Percentiles rank a stretch among this genome's conserved stretches.
These are phyloP conservation scores for Thereva nobilitata DNA, from an alignment of 2,888 invertebrate genomes.

Conservation along the genomic window DNA sequence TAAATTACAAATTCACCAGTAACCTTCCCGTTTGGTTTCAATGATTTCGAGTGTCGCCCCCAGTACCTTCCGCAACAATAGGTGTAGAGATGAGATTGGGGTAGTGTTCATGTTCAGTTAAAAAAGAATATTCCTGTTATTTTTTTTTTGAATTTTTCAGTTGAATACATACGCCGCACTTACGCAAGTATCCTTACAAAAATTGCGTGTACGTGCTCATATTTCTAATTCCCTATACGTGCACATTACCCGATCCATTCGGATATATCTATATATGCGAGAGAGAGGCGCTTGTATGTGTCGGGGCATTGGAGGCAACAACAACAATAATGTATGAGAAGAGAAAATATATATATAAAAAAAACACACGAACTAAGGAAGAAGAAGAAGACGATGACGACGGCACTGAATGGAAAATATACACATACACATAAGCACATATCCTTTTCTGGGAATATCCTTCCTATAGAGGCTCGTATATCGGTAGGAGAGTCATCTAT, in stretches of 20 bases:
- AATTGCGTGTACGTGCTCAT: constrained; percentile 38
- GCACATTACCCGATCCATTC: constrained; percentile 23
- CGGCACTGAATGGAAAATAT: constrained; percentile 24
- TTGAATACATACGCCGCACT: constrained; percentile 31
- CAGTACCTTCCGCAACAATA: neutral
- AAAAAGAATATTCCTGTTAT: constrained; percentile 6
- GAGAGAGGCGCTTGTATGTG: constrained; percentile 9
- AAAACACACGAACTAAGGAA: constrained; percentile 5
- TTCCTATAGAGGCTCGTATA: constrained; percentile 34
- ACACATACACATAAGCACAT: constrained; percentile 18
- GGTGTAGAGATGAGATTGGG: neutral
- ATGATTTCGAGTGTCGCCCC: neutral
- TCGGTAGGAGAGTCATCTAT: constrained; percentile 25
- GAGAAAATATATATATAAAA: no score
- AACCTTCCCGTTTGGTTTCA: constrained; percentile 13
- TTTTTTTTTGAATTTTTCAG: constrained; percentile 36
- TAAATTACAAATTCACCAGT: constrained; percentile 34
- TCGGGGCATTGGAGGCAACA: constrained; percentile 23
- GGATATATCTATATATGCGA: constrained; percentile 7
- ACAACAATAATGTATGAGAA: constrained; percentile 12
- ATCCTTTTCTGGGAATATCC: constrained; percentile 35
- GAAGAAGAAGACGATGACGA: constrained; percentile 35
- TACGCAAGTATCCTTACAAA: constrained; percentile 36
- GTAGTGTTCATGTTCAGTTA: constrained; percentile 4
- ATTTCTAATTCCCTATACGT: constrained; percentile 36